phyloP scores from a whole-genome alignment of 1,140 invertebrate genomes.

The Heliconius hewitsoni region DNA sequence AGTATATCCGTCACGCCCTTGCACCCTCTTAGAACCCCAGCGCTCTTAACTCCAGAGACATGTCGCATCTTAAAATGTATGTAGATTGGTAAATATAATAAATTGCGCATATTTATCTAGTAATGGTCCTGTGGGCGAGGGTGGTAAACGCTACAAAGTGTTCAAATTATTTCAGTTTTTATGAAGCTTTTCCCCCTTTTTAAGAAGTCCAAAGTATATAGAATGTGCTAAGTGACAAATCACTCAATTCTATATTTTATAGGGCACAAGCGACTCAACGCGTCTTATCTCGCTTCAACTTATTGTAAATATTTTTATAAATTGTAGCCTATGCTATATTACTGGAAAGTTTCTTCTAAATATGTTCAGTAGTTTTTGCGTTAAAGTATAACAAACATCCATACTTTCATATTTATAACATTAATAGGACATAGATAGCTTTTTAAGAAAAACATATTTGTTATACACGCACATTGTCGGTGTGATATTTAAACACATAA shows the following conservation, averaged over 20 bases:
- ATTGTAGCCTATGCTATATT: no score
- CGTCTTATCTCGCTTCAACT: no score
- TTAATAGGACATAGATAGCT: no score
- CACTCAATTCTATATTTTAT: not conserved
- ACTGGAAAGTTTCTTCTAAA: no score
- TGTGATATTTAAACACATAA: not conserved
- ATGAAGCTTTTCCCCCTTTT: not conserved
- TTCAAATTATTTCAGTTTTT: slow-evolving; percentile 14
- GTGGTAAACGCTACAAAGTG: slow-evolving; percentile 5
- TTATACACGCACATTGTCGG: no score
- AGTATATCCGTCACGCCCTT: slow-evolving; percentile 19
- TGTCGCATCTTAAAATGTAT: slow-evolving; percentile 63
- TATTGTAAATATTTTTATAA: no score
- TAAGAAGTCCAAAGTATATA: not conserved
- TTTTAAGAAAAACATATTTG: no score
- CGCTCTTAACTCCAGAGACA: slow-evolving; percentile 57
- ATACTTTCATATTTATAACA: no score
- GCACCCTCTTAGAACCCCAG: slow-evolving; percentile 56
- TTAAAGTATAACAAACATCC: no score
- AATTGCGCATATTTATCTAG: slow-evolving; percentile 76
- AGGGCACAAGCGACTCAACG: not conserved
- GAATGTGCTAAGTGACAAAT: not conserved
- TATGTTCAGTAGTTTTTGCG: no score
- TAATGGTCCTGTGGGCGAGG: slow-evolving; percentile 59
- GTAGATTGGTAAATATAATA: slow-evolving; percentile 79